A percentile compares a stretch with the other conserved stretches of the same genome.
phyloP scores from a whole-genome alignment of 1,140 invertebrate species.

The Asbolus verrucosus region DNA sequence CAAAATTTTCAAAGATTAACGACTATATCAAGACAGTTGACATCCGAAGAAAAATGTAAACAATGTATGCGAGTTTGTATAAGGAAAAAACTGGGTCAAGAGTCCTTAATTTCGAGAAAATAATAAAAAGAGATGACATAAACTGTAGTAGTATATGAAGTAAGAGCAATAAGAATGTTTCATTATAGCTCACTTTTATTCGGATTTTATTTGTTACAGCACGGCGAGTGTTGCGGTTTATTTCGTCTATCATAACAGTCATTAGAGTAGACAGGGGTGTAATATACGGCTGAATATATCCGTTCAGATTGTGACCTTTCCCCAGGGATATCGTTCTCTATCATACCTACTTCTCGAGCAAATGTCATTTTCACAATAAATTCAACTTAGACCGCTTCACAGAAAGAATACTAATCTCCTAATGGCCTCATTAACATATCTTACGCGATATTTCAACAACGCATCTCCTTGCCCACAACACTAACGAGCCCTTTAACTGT shows the following conservation, averaged over 20 bases:
- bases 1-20: no score
- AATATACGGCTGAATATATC: slow-evolving; percentile 49
- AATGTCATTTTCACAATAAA: slow-evolving; percentile 46
- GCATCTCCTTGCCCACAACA: no score
- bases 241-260: slow-evolving; percentile 50
- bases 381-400: slow-evolving; percentile 29
- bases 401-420: slow-evolving; percentile 41
- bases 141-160: slow-evolving; percentile 36
- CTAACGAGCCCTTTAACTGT: no score
- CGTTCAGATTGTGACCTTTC: slow-evolving; percentile 48
- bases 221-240: slow-evolving; percentile 44
- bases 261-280: slow-evolving; percentile 49
- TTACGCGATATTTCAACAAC: no score
- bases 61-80: background rate
- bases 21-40: no score
- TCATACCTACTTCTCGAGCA: slow-evolving; percentile 40
- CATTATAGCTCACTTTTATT: slow-evolving; percentile 44
- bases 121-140: slow-evolving; percentile 38
- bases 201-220: slow-evolving; percentile 43
- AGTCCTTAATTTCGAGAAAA: slow-evolving; percentile 34
- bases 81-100: slow-evolving; percentile 8
- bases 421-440: slow-evolving; percentile 32
- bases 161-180: slow-evolving; percentile 37
- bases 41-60: slow-evolving; percentile 10
- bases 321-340: slow-evolving; percentile 43